These are phyloP conservation scores for Hyperoplus immaculatus DNA, from an alignment of 2,797 vertebrate genomes.

Conservation along the genomic window DNA sequence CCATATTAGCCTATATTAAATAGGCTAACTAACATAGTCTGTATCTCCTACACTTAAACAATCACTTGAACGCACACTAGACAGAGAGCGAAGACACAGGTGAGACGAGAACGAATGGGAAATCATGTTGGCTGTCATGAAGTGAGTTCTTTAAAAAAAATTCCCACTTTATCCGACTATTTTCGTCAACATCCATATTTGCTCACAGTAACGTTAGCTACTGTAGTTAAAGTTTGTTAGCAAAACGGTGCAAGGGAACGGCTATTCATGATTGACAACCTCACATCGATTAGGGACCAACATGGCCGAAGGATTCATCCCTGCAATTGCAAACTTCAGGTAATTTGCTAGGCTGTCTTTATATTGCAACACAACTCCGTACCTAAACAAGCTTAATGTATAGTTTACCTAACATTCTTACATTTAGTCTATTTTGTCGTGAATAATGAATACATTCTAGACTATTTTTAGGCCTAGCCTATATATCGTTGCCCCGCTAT, in stretches of 20 bases:
- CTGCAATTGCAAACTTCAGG: background rate
- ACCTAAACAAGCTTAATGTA: background rate
- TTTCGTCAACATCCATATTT: background rate
- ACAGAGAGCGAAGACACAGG: background rate
- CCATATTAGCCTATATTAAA: too few relatives aligned
- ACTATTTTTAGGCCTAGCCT: too few relatives aligned
- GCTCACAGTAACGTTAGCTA: background rate
- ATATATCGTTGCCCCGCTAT: background rate
- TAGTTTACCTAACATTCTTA: background rate
- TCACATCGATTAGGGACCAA: background rate
- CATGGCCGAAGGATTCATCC: background rate
- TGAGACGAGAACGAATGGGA: background rate
- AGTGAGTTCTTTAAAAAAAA: background rate
- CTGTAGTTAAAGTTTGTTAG: background rate
- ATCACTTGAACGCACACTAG: background rate
- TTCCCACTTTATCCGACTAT: background rate
- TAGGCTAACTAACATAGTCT: constrained; percentile 15
- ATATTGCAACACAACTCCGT: background rate
- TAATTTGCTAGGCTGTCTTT: background rate
- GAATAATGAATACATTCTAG: background rate
- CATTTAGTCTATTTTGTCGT: background rate
- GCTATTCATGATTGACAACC: too few relatives aligned
- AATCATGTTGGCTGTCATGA: background rate
- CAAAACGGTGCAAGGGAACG: too few relatives aligned
- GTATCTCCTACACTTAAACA: background rate